Percentiles rank a stretch among this genome's conserved stretches.
These are phyloP conservation scores for Sebastes flavidus DNA, from an alignment of 2,797 vertebrate species.

Conservation along the genomic window DNA sequence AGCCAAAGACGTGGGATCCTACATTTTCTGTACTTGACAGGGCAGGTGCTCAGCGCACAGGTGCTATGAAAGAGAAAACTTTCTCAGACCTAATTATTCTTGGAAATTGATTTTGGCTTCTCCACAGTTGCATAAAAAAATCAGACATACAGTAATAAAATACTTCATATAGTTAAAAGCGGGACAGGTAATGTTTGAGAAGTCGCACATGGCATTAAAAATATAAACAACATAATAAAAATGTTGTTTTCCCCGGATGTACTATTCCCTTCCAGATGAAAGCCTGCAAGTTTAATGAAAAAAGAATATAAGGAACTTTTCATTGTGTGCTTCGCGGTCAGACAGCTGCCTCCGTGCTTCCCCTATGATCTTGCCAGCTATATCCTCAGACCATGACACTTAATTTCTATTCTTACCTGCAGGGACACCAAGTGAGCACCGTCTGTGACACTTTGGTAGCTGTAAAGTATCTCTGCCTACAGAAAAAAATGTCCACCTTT, in stretches of 20 bases:
- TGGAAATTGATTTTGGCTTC: not conserved
- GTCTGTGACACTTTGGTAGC: not conserved
- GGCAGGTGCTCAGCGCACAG: not conserved
- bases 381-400: not conserved
- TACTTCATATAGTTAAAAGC: not conserved
- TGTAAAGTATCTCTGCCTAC: not conserved
- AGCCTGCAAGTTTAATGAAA: not conserved
- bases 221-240: not conserved
- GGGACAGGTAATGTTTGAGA: not conserved
- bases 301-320: not conserved
- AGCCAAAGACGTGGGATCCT: not conserved
- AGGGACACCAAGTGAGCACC: conserved; percentile 5
- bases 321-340: not conserved
- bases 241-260: not conserved
- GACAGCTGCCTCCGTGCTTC: not conserved
- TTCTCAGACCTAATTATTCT: not conserved
- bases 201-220: not conserved
- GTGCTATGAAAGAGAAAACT: not conserved
- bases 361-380: not conserved
- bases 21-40: not conserved
- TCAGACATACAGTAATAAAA: not conserved
- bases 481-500: not conserved
- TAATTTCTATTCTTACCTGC: conserved; percentile 14
- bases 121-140: not conserved
- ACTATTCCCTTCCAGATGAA: not conserved